Base-by-base conservation (phyloP, 2,113 vertebrate species). In the Meriones unguiculatus region DNA sequence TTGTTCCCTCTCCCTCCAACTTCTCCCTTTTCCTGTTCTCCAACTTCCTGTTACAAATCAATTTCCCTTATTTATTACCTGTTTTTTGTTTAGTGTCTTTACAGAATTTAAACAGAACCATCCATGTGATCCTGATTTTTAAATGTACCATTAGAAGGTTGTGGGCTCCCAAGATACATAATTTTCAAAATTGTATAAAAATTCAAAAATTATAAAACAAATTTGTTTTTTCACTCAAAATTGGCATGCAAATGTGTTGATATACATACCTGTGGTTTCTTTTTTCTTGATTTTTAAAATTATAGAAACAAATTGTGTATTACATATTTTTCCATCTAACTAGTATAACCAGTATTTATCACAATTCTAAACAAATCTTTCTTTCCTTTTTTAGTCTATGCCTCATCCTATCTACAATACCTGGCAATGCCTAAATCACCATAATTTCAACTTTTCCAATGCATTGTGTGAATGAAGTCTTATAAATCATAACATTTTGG, bases 151-250 rank as follows among this genome's bases (percentile, higher is more conserved):
- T 69, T 64, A 85, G 62, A 85, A 25, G 4, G 25, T 46, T 57
- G 22, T 46, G 28, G 15, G 7, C 62, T 85, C 25, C 69, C 30
- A 87, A 57, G 50, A 38, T 38, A 73, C 1, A 5, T 3, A 12
- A 64, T 89, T 95, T 94, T 91, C 30, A 90, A 95, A 95, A 57
- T 4, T 46, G 17, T 82, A 78, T 85, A 22, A 93, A 94, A 82
- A 85, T 76, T 90, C 59, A 95, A 76, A 88, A 69, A 95, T 70
- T 41, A n/a, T 76, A 76, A 90, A 89, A 30, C 28, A 80, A 77
- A 80, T 50, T 59, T 85, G 32, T 62, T 90, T 82, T 93, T 80
- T 87, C 38, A 91, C 35, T 92, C 57, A 92, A 76, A 4, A 70
- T 28, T 87, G 70, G 95, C 20, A 92, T 15, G 35, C 28, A 57